Base-by-base conservation (phyloP, 1,140 invertebrate species). In the Listronotus oregonensis region DNA sequence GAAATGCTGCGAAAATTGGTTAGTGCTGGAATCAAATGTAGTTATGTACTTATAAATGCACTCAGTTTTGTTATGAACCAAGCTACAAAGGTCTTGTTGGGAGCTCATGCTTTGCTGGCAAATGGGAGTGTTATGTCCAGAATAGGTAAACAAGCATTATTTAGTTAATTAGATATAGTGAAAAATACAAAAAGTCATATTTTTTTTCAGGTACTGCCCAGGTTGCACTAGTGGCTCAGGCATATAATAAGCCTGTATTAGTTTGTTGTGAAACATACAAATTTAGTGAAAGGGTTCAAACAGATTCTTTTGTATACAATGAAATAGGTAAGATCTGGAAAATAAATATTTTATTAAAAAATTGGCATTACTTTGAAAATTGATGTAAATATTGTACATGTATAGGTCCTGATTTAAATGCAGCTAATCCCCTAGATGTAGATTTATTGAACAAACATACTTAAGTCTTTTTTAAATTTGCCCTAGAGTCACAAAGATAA, bases 201-300 rank as follows among this genome's bases (percentile, higher is more conserved):
- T 27, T 14, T 11, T 34, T 55, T 65, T 31, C 21, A 65, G 63
- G 95, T 34, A 90, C 90, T 3, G 90, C 94, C 7, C 88, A 92
- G 79, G 85, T 96, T 56, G 92, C 94, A n/a, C 80, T 96, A 27
- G 86, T 93, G 47, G 95, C 95, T 15, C 87, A 89, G 73, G 84
- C 89, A 0, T 87, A 85, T 71, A 95, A 94, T 81, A 92, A 96
- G 49, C 93, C 95, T 6, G 92, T 97, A 46, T 81, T 97, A 6
- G 92, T 97, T 9, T 95, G 93, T 72, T 96, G 94, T 80, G 95
- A 97, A 84, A 96, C 93, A 3, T 94, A 96, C 81, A 97, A 97
- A 81, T 96, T 96, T 77, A 90, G 87, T 73, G 94, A 97, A 77
- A 84, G 90, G 56, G 93, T 94, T 54, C 93, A 94, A 76, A 95